These are phyloP conservation scores for Troides oblongomaculatus DNA, from an alignment of 2,888 invertebrate species.

Conservation along the genomic window DNA sequence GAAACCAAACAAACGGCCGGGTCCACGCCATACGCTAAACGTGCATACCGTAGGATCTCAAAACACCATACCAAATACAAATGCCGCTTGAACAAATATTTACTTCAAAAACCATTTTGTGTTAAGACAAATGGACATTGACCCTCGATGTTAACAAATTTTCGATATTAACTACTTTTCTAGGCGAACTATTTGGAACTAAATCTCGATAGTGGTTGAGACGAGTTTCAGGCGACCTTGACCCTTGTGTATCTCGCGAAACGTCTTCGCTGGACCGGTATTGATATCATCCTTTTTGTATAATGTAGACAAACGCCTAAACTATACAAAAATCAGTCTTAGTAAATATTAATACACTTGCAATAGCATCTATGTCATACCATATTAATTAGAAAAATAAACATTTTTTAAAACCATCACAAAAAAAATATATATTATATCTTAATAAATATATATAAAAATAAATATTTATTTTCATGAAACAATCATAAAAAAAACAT, in stretches of 20 bases:
- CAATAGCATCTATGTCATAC: too few species aligned
- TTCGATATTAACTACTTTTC: not conserved
- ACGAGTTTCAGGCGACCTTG: slow-evolving; percentile 36
- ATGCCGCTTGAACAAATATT: slow-evolving; percentile 32
- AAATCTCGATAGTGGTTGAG: slow-evolving; percentile 17
- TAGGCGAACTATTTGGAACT: not conserved
- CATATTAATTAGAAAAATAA: too few species aligned
- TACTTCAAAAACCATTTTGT: slow-evolving; percentile 10
- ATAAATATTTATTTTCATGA: too few species aligned
- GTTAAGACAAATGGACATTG: slow-evolving; percentile 24
- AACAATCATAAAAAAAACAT: too few species aligned
- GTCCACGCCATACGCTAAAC: slow-evolving; percentile 31
- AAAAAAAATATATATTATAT: too few species aligned
- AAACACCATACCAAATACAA: slow-evolving; percentile 22
- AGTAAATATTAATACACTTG: too few species aligned
- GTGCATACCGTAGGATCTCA: slow-evolving; percentile 16
- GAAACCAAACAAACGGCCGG: slow-evolving; percentile 35
- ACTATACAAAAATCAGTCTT: too few species aligned
- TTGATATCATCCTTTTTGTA: slow-evolving; percentile 26
- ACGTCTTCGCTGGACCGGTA: slow-evolving; percentile 31
- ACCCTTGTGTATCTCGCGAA: slow-evolving; percentile 32
- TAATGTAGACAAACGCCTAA: too few species aligned
- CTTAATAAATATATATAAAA: too few species aligned
- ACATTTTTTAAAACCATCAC: too few species aligned
- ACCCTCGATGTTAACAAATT: not conserved